Percentiles rank a stretch among this genome's conserved stretches.
These are phyloP conservation scores for Pherbina coryleti DNA, from an alignment of 2,888 invertebrate species.

Conservation along the genomic window DNA sequence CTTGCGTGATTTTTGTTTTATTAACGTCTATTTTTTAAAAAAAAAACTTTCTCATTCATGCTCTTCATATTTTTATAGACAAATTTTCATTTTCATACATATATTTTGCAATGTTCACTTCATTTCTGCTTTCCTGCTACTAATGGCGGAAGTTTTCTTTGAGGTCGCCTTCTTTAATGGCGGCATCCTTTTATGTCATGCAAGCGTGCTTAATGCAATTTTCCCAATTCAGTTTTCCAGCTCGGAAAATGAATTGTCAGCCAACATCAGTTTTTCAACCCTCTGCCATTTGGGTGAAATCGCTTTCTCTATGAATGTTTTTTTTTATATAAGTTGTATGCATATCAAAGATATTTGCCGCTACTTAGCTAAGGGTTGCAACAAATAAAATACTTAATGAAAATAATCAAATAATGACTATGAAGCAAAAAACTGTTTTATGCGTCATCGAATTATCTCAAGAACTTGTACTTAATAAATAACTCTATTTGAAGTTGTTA, in stretches of 20 bases:
- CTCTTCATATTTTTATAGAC: not conserved
- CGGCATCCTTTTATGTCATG: not conserved
- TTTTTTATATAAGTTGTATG: too few relatives aligned
- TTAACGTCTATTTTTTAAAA: too few relatives aligned
- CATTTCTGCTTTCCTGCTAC: constrained; percentile 15
- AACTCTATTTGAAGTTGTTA: too few relatives aligned
- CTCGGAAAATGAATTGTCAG: not conserved
- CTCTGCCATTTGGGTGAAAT: not conserved
- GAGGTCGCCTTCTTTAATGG: not conserved
- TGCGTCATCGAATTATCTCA: too few relatives aligned
- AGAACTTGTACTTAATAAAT: too few relatives aligned
- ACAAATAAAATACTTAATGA: too few relatives aligned
- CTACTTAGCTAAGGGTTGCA: too few relatives aligned
- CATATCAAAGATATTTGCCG: too few relatives aligned
- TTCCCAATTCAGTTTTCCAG: not conserved
- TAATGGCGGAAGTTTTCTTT: constrained; percentile 27
- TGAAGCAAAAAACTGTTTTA: too few relatives aligned
- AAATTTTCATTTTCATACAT: not conserved
- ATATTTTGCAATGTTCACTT: not conserved
- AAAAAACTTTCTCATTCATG: not conserved
- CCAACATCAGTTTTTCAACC: not conserved
- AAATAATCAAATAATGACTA: too few relatives aligned
- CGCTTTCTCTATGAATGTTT: too few relatives aligned
- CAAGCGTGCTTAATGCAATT: constrained; percentile 25
- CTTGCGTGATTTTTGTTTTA: too few relatives aligned